phyloP scores from a whole-genome alignment of 2,888 invertebrate genomes.

The Meliscaeva auricollis region DNA sequence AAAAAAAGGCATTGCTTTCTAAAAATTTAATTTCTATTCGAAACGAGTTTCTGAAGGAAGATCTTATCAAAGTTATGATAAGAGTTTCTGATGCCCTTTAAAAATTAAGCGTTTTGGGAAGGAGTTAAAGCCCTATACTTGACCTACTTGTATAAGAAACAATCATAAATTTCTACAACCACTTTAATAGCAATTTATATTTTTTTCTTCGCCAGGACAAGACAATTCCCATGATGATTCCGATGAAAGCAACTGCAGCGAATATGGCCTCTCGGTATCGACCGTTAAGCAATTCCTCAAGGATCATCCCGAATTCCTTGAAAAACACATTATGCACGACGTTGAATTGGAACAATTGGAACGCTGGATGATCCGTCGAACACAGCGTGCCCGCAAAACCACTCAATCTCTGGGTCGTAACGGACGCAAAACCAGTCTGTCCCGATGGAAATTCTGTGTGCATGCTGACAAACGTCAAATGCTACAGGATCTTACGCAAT shows the following conservation, averaged over 20 bases:
- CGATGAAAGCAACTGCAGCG: conserved; percentile 67
- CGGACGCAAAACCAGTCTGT: conserved; percentile 85
- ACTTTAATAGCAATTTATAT: no score
- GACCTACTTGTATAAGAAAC: no score
- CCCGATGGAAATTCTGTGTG: conserved; percentile 86
- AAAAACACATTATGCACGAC: conserved; percentile 87
- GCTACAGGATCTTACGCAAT: conserved; percentile 87
- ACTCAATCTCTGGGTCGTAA: conserved; percentile 77
- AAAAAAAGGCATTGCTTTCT: no score
- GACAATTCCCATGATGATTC: conserved; percentile 69
- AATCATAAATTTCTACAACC: no score
- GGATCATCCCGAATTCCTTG: conserved; percentile 88
- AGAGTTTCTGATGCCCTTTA: no score
- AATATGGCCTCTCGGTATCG: conserved; percentile 76
- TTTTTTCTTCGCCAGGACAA: conserved; percentile 54
- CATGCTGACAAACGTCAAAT: conserved; percentile 88
- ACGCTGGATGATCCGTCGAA: conserved; percentile 87
- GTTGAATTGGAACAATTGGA: conserved; percentile 88
- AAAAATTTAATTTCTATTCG: no score
- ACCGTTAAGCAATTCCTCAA: conserved; percentile 86
- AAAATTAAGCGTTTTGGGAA: no score
- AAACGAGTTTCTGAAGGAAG: no score
- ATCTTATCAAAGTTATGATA: no score
- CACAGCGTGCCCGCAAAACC: conserved; percentile 84
- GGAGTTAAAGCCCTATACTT: no score